Conservation (phyloP, 2,888 invertebrate genomes). For the Tachina lurida region DNA sequence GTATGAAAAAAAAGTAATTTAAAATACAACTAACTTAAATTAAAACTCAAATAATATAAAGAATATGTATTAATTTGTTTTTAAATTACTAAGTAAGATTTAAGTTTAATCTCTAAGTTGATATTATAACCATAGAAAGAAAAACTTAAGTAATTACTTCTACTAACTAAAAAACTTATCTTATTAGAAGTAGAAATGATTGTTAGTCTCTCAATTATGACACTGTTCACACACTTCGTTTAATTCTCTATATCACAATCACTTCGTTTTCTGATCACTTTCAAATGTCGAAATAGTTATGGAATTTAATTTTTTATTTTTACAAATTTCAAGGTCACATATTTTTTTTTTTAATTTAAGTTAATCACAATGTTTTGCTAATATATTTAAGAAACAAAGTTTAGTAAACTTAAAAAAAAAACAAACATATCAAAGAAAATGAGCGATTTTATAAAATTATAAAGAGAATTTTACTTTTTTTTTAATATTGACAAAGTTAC, state of each 20-base stretch:
- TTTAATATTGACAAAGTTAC: neutral
- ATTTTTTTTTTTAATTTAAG: neutral
- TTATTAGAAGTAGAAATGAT: neutral
- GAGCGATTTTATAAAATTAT: neutral
- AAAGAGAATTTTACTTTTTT: neutral
- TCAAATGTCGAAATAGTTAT: neutral
- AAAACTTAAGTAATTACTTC: neutral
- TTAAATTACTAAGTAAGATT: slow-evolving; percentile 27
- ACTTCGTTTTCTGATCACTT: slow-evolving; percentile 32
- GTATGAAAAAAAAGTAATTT: slow-evolving; percentile 84
- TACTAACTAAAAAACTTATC: slow-evolving; percentile 15
- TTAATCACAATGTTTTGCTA: neutral
- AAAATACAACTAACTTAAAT: slow-evolving; percentile 42
- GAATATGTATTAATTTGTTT: slow-evolving; percentile 55
- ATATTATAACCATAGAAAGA: neutral
- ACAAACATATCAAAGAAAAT: slow-evolving; percentile 16
- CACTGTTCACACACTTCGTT: slow-evolving; percentile 46
- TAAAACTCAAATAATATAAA: slow-evolving; percentile 38
- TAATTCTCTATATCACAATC: slow-evolving; percentile 26
- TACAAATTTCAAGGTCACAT: neutral
- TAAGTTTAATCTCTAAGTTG: slow-evolving; percentile 37
- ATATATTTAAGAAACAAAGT: neutral
- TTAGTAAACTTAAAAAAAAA: neutral
- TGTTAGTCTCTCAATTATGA: slow-evolving; percentile 35
- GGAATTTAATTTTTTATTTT: neutral